Base-by-base conservation (phyloP, 2,888 invertebrate species). In the Pristionchus arcanus region DNA sequence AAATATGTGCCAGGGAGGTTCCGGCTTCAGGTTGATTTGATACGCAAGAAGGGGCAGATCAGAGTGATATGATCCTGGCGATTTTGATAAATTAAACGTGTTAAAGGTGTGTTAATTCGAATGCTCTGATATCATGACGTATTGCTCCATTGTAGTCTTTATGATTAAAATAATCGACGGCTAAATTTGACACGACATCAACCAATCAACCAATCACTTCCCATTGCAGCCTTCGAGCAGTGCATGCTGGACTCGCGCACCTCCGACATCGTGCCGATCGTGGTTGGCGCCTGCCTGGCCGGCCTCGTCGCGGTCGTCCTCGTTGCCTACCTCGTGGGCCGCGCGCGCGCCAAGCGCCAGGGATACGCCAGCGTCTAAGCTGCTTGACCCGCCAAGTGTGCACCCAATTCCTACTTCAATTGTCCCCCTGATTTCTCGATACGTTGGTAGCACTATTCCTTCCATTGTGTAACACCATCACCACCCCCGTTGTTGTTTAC, bases 231-330 rank as follows among this genome's bases (percentile, higher is more conserved):
- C 21, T 94, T 91, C 91, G 93, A 95, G 88, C 91, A 92, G 74
- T 95, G 95, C 92, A 89, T 89, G 59, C 87, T 91, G 59, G 95
- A 95, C 91, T 85, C 92, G 68, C 91, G 92, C 83, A 95, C 95
- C 63, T 93, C 93, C 31, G 98, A 98, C 96, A 97, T 98, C 91
- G 98, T 99, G 90, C 99, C 99, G 42, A 98, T 99, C 95, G 98
- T 97, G 37, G 99, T 99, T 91, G 99, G 99, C 28, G 97, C 97
- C 95, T 97, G 98, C 87, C 96, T 99, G 90, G 98, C 97, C 91
- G 97, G 97, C 87, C 96, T 98, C 90, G 98, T 99, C 92, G 96
- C 98, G 91, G 97, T 98, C 92, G 98, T 99, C 89, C 97, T 99
- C 93, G 96, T 97, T 93, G 98, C 98, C 81, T 99, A 99, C 96